Conservation (phyloP, 2,888 invertebrate genomes). For the Isoperla grammatica region DNA sequence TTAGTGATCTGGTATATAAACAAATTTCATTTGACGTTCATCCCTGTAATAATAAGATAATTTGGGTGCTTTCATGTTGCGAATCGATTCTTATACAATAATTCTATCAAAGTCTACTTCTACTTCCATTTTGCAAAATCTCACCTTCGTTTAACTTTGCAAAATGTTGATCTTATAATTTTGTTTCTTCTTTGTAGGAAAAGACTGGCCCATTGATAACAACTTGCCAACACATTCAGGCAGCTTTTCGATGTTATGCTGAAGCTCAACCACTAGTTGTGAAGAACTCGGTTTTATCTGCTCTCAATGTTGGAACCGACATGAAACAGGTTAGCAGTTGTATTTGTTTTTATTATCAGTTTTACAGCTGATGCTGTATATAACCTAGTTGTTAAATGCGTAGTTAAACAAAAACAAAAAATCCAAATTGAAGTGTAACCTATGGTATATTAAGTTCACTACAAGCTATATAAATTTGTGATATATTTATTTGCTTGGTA, state of each 20-base stretch:
- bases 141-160: too few relatives aligned
- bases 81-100: too few relatives aligned
- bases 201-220: slow-evolving; percentile 33
- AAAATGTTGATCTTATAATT: too few relatives aligned
- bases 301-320: slow-evolving; percentile 53
- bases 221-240: slow-evolving; percentile 58
- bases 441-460: neutral
- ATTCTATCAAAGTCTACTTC: too few relatives aligned
- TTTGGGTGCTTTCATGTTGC: too few relatives aligned
- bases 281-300: slow-evolving; percentile 55
- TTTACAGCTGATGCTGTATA: too few relatives aligned
- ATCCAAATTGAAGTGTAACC: neutral
- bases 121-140: too few relatives aligned
- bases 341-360: too few relatives aligned
- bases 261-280: slow-evolving; percentile 56
- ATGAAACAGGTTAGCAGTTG: slow-evolving; percentile 47
- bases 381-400: neutral
- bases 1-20: too few relatives aligned
- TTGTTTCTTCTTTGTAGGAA: slow-evolving; percentile 38
- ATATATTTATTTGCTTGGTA: too few relatives aligned
- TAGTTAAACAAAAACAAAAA: neutral
- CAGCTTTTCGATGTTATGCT: slow-evolving; percentile 56
- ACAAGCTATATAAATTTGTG: neutral
- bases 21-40: too few relatives aligned
- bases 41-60: too few relatives aligned